Evolutionary conservation across 2,113 vertebrate genomes (phyloP), one percentile per base, ranked within the genome.

Genomic region (Poicephalus gulielmi): DNA sequence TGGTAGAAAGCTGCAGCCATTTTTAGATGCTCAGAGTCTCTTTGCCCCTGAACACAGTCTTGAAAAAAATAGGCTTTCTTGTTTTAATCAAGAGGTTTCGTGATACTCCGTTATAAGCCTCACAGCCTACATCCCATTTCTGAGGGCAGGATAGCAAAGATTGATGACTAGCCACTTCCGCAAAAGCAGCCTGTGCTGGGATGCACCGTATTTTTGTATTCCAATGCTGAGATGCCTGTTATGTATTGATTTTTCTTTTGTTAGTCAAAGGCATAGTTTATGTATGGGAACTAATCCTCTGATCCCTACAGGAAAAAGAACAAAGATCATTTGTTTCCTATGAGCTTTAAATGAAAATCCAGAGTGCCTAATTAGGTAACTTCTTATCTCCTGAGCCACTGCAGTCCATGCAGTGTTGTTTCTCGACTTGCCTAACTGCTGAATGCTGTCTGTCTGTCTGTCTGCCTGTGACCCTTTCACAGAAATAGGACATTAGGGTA

Each of bases 281-380:
- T 49, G 59, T 77, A 77, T 85, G 75, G 63, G 70, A 79, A 70
- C 67, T 63, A 95, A 77, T 88, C 39, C 59, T 74, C 60, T 83
- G 78, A 80, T 93, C 78, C 63, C 86, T 93, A n/a, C 50, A 80
- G 96, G 83, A 87, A 74, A 85, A 94, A 83, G 44, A 94, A 43
- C 84, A 89, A 91, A 92, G 84, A 70, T 91, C 8, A 19, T 85
- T 93, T 89, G 44, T 89, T 90, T 94, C 50, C 53, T 74, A 27
- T 79, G 77, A 92, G 63, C n/a, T 89, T 83, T 83, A 94, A 89
- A 87, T 88, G 49, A 89, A 94, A 96, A 95, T 52, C 53, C 37
- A 13, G 74, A 76, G 66, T n/a, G 35, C n/a, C 39, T 89, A 69
- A 86, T 93, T 49, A 82, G 62, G 77, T 50, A 79, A 79, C 49